A percentile compares a stretch with the other conserved stretches of the same genome.
Conservation (phyloP, 2,113 vertebrate genomes). For the Megatriorchis doriae region DNA sequence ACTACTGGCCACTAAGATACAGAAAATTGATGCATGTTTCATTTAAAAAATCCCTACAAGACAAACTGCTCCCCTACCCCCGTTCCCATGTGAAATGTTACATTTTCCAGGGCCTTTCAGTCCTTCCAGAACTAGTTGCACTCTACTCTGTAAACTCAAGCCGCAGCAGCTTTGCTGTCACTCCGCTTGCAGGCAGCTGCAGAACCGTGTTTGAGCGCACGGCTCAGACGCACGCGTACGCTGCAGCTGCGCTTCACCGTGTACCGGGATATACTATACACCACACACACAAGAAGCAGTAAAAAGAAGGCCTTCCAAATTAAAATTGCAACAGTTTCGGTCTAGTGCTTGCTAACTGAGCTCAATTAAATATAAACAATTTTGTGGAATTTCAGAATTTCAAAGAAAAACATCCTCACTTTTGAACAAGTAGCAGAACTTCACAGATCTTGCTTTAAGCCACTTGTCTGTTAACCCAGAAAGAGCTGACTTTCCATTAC, state of each 20-base stretch:
- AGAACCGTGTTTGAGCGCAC: fast-evolving
- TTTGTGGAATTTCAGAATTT: conserved; percentile 29
- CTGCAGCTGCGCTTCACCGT: fast-evolving
- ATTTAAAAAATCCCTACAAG: neutral
- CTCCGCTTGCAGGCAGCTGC: neutral
- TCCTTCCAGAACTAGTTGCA: neutral
- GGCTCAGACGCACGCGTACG: fast-evolving
- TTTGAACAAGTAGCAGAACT: conserved; percentile 23
- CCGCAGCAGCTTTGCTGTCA: neutral
- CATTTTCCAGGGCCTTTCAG: neutral
- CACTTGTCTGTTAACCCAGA: conserved; percentile 30
- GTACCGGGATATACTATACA: neutral
- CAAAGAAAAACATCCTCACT: conserved; percentile 47
- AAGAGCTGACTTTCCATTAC: conserved; percentile 4
- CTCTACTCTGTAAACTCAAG: fast-evolving
- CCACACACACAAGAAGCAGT: neutral
- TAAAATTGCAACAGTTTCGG: neutral
- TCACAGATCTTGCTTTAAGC: conserved; percentile 13
- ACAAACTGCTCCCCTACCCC: neutral
- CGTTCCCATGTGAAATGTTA: neutral
- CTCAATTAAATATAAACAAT: conserved; percentile 45
- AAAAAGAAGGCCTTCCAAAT: neutral
- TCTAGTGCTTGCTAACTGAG: conserved; percentile 32
- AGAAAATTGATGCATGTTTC: neutral
- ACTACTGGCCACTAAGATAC: neutral